Evolutionary conservation across 2,797 vertebrate genomes (phyloP), one percentile per base, ranked within the genome.

Genomic region (Enteromius radiatus): DNA sequence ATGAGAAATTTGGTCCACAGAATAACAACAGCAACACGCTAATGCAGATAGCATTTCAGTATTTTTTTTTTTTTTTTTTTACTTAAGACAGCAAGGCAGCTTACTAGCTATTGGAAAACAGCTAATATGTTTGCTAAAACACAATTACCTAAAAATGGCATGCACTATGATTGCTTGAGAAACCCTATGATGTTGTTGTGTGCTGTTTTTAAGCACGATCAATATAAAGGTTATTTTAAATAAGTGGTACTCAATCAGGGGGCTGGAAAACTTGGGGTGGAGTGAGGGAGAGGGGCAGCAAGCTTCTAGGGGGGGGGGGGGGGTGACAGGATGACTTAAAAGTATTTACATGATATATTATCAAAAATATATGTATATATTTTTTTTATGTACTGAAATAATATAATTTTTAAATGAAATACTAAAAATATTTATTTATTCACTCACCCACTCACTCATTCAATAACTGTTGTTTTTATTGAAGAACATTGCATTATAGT

Each of bases 1-100:
- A 54, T 28, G 64, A 59, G 43, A 70, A 70, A 70, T 17, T 10
- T 31, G 36, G 10, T 79, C 77, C 31, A 31, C 43, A 71, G 69
- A 71, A 71, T 6, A 31, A 49, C 17, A 49, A 71, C 12, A 28
- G 45, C 7, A n/a, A n/a, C n/a, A n/a, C n/a, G n/a, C n/a, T n/a
- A n/a, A n/a, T n/a, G n/a, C 4, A 47, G 45, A 47, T 15, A 15
- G 4, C 1, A 19, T 49, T 43, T 49, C 5, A 0, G 15, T 19
- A n/a, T n/a, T n/a, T n/a, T n/a, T n/a, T n/a, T n/a, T n/a, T n/a
- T n/a, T n/a, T n/a, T n/a, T n/a, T n/a, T 19, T 49, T 19, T 49
- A 0, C 15, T 49, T 49, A 19, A 49, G 5, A 49, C 5, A 15
- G 12, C 12, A 47, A 15, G 45, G 15, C 15, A 49, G 5, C 45